phyloP scores from a whole-genome alignment of 2,888 invertebrate genomes.

The Erebia epiphron region DNA sequence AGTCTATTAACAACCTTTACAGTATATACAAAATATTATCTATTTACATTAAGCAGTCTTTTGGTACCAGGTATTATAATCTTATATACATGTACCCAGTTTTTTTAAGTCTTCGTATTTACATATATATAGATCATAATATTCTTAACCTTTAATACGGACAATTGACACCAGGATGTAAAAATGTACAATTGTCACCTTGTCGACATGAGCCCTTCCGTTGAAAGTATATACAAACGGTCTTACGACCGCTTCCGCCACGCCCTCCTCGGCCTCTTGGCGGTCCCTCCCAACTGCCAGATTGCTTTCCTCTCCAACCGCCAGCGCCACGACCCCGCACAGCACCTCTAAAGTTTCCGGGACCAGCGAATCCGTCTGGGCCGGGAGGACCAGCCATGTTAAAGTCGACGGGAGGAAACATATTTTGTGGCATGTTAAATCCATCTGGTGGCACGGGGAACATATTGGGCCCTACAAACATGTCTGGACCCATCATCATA shows the following conservation, averaged over 20 bases:
- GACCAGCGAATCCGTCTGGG: slow-evolving; percentile 64
- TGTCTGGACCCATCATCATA: slow-evolving; percentile 77
- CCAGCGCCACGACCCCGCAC: slow-evolving; percentile 81
- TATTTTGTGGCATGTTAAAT: slow-evolving; percentile 74
- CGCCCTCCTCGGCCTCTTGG: slow-evolving; percentile 74
- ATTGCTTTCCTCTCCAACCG: slow-evolving; percentile 77
- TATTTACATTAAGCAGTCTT: slow-evolving; percentile 63
- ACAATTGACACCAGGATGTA: slow-evolving; percentile 89
- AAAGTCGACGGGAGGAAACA: slow-evolving; percentile 76
- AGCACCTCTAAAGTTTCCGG: slow-evolving; percentile 78
- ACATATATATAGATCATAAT: slow-evolving; percentile 18
- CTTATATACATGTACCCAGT: slow-evolving; percentile 19
- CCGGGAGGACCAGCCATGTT: slow-evolving; percentile 72
- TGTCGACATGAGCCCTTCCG: slow-evolving; percentile 91
- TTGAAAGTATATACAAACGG: slow-evolving; percentile 90
- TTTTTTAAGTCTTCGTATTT: slow-evolving; percentile 4
- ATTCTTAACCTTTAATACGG: slow-evolving; percentile 62
- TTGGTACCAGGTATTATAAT: slow-evolving; percentile 46
- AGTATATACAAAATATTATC: slow-evolving; percentile 53
- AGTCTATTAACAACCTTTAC: slow-evolving; percentile 38
- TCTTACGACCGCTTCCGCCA: slow-evolving; percentile 80
- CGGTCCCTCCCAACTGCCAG: slow-evolving; percentile 75
- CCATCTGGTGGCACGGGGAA: slow-evolving; percentile 67
- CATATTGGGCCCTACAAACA: slow-evolving; percentile 67
- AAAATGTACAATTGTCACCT: slow-evolving; percentile 91